Evolutionary conservation across 92 coral and sea anemone genomes (phyloP), one percentile per base, ranked within the genome.

Genomic region (Parazoanthus swiftii): DNA sequence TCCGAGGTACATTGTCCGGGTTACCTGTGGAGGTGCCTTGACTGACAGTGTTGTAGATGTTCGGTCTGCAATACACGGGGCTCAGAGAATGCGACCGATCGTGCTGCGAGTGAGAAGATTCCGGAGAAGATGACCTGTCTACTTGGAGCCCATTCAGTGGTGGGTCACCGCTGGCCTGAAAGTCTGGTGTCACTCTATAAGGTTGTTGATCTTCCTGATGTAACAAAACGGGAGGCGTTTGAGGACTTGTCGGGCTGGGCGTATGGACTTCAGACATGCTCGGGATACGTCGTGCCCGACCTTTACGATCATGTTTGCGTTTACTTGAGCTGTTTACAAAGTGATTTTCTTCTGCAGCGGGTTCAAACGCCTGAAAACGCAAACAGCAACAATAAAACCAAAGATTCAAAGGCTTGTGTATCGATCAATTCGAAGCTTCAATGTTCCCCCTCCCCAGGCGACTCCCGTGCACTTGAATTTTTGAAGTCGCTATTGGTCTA

Each of bases 301-400:
- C 99, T 83, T 97, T 97, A 21, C 99, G 91, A 67, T 97, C 99
- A 72, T 97, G 99, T 90, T 95, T 97, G 85, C 99, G 87, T 51
- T 84, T 79, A 26, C 21, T 84, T 16, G 79, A 2, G 44, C 79
- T 71, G 87, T 46, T 84, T 13, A 84, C 8, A 48, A 43, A 71
- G 58, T 84, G 87, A 58, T 84, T 84, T 23, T 70, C 87, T 84
- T 84, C 87, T 48, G 54, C 2, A 43, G 87, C 87, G 20, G 87
- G 66, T 6, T 84, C 87, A 43, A 84, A 84, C 14, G 44, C 63
- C 87, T 84, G 79, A 70, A 50, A 46, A 14, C 23, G 8, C 1
- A 26, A 43, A 68, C 4, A 25, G 8, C 9, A 29, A 25, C 10
- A 20, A 44, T 72, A 33, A 20, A 73, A 73, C 29, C 42, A 73